phyloP scores from a whole-genome alignment of 2,797 vertebrate genomes.

The Leptatherina wallacei region DNA sequence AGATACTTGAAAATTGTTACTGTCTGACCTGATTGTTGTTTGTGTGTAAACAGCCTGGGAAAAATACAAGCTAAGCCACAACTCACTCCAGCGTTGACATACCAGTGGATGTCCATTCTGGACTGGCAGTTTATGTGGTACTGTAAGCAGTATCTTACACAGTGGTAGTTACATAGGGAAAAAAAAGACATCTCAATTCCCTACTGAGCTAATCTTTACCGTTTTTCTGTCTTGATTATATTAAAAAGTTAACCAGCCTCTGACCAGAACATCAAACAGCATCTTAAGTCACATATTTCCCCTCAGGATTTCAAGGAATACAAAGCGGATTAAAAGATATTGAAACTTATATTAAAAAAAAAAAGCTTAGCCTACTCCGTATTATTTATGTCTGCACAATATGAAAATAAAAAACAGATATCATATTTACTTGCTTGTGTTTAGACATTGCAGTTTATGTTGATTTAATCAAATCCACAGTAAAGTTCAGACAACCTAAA shows the following conservation, averaged over 20 bases:
- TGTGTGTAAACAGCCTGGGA: constrained; percentile 39
- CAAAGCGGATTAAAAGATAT: background rate
- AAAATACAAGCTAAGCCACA: constrained; percentile 22
- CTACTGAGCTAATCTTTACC: background rate
- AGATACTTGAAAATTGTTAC: constrained; percentile 52
- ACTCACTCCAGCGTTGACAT: constrained; percentile 27
- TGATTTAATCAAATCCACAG: background rate
- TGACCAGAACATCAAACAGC: background rate
- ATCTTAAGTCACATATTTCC: too few relatives aligned
- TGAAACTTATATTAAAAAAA: background rate
- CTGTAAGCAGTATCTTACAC: background rate
- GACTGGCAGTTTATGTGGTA: constrained; percentile 15
- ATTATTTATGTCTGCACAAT: background rate
- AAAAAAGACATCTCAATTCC: background rate
- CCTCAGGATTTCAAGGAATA: background rate
- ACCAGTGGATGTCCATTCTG: constrained; percentile 15
- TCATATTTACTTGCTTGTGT: too few relatives aligned
- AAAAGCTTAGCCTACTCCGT: background rate
- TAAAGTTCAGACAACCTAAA: background rate
- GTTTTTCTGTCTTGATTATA: background rate
- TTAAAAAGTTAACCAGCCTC: background rate
- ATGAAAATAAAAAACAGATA: background rate
- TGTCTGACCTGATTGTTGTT: constrained; percentile 56
- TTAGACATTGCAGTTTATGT: too few relatives aligned
- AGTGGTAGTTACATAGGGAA: background rate